Conservation (phyloP, 2,797 vertebrate genomes). For the Pipistrellus nathusii region DNA sequence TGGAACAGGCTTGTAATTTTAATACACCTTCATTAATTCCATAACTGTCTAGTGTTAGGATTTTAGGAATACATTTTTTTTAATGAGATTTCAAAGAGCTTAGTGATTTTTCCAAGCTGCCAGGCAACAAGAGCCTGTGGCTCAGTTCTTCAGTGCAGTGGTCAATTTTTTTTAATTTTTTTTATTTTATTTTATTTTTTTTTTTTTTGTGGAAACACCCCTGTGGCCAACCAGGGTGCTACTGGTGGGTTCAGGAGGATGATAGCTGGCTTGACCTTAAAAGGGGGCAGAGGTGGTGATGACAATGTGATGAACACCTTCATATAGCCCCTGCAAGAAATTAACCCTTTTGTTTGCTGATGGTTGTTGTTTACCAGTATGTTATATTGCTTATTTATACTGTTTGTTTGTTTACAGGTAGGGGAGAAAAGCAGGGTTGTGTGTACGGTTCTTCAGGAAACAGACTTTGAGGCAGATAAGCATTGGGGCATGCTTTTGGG, state of each 20-base stretch:
- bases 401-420: not conserved
- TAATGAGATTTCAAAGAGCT: constrained; percentile 4
- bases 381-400: not conserved
- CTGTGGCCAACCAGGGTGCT: not conserved
- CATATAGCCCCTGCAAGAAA: not conserved
- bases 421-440: not conserved
- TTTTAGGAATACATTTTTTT: constrained; percentile 41
- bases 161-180: not conserved
- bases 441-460: not conserved
- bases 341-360: not conserved
- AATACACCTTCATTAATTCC: constrained; percentile 57
- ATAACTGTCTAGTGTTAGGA: not conserved
- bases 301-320: not conserved
- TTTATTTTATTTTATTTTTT: too few species aligned
- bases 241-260: not conserved
- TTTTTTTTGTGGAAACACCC: not conserved
- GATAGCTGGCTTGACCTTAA: not conserved
- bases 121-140: not conserved
- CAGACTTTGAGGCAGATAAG: not conserved
- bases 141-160: not conserved
- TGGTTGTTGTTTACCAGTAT: not conserved
- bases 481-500: not conserved
- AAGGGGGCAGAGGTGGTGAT: not conserved
- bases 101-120: not conserved
- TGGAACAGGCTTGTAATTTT: constrained; percentile 53